Conservation (phyloP, 1,140 invertebrate species). For the Tribolium madens region DNA sequence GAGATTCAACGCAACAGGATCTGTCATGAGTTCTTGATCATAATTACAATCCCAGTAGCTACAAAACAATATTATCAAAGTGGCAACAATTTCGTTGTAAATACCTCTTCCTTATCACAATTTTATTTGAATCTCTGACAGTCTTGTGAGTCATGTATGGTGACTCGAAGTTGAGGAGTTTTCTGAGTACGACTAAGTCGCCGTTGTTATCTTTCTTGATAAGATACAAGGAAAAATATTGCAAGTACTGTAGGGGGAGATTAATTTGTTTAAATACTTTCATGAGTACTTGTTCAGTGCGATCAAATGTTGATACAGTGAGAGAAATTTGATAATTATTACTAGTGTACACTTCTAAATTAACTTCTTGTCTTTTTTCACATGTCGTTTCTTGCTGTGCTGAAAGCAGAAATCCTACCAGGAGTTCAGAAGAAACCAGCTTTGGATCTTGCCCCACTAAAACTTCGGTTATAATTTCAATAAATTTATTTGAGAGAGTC, state of each 20-base stretch:
- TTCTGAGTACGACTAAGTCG: slow-evolving; percentile 82
- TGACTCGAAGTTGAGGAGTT: slow-evolving; percentile 95
- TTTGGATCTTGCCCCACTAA: slow-evolving; percentile 87
- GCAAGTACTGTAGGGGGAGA: slow-evolving; percentile 80
- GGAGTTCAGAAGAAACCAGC: slow-evolving; percentile 81
- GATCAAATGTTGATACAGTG: slow-evolving; percentile 84
- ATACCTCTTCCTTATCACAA: slow-evolving; percentile 82
- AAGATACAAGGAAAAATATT: slow-evolving; percentile 91
- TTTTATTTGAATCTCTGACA: slow-evolving; percentile 70
- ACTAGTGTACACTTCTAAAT: slow-evolving; percentile 86
- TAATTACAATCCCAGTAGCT: slow-evolving; percentile 91
- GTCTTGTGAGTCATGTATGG: slow-evolving; percentile 89
- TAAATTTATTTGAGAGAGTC: slow-evolving; percentile 59
- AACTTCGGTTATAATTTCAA: slow-evolving; percentile 1
- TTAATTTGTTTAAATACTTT: slow-evolving; percentile 83
- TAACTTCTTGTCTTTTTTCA: slow-evolving; percentile 78
- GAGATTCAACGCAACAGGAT: slow-evolving; percentile 86
- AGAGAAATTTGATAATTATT: slow-evolving; percentile 87
- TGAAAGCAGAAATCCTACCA: slow-evolving; percentile 89
- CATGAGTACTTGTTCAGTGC: slow-evolving; percentile 84
- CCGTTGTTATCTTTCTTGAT: slow-evolving; percentile 82
- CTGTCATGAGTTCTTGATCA: slow-evolving; percentile 84
- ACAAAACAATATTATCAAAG: slow-evolving; percentile 60
- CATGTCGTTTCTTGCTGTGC: slow-evolving; percentile 90
- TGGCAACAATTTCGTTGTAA: too few species aligned